These are phyloP conservation scores for Coregonus sp. DNA, from an alignment of 2,797 vertebrate species.

Conservation along the genomic window DNA sequence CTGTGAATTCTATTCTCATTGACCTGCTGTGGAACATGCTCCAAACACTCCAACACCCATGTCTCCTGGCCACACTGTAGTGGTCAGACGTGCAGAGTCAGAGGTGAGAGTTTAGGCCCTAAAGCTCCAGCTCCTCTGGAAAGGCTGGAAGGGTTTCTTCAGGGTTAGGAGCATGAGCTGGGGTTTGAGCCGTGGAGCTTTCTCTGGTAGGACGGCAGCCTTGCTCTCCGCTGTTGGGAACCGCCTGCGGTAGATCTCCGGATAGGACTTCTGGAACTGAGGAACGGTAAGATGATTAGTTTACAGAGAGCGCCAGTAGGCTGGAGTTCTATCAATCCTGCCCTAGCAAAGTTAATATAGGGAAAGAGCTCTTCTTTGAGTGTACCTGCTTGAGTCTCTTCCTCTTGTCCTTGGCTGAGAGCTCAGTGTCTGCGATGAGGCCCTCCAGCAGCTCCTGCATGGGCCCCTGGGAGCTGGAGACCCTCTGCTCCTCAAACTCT, in stretches of 20 bases:
- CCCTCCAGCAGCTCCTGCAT: slow-evolving; percentile 85
- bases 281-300: slow-evolving; percentile 17
- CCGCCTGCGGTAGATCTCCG: slow-evolving; percentile 85
- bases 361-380: not conserved
- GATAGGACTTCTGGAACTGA: slow-evolving; percentile 95
- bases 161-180: slow-evolving; percentile 83
- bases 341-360: not conserved
- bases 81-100: not conserved
- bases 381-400: slow-evolving; percentile 91
- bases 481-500: slow-evolving; percentile 84
- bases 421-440: slow-evolving; percentile 83
- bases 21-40: not conserved
- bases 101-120: slow-evolving; percentile 75
- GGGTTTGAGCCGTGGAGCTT: slow-evolving; percentile 76
- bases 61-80: not conserved
- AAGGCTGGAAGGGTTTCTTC: slow-evolving; percentile 90
- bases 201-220: slow-evolving; percentile 84
- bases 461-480: slow-evolving; percentile 80
- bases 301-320: not conserved
- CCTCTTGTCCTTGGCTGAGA: slow-evolving; percentile 89
- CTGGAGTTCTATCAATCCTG: not conserved
- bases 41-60: not conserved
- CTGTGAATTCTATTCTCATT: not conserved
- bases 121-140: slow-evolving; percentile 95
- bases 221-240: slow-evolving; percentile 91